A percentile compares a stretch with the other conserved stretches of the same genome.
phyloP scores from a whole-genome alignment of 2,888 invertebrate genomes.

The Aphrophora alni region DNA sequence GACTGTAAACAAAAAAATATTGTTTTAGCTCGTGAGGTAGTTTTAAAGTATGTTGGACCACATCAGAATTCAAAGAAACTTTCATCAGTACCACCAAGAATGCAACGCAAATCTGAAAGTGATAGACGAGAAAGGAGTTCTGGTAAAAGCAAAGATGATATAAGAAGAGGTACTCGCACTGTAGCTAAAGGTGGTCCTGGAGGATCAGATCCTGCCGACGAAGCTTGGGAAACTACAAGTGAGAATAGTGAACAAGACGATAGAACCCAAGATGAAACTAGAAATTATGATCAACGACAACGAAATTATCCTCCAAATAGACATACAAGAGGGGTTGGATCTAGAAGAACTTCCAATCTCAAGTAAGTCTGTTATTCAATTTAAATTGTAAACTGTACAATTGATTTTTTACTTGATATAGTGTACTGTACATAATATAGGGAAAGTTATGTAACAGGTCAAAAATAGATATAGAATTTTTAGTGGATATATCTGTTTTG shows the following conservation, averaged over 20 bases:
- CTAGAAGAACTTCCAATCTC: not conserved
- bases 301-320: not conserved
- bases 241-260: slow-evolving; percentile 60
- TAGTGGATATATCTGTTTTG: no score
- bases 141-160: not conserved
- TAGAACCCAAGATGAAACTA: not conserved
- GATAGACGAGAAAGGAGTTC: slow-evolving; percentile 43
- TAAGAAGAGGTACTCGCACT: slow-evolving; percentile 38
- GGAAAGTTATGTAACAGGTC: no score
- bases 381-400: no score
- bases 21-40: not conserved
- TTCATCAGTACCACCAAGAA: slow-evolving; percentile 26
- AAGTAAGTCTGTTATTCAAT: not conserved
- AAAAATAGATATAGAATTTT: no score
- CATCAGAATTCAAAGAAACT: not conserved
- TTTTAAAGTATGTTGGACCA: not conserved
- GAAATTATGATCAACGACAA: not conserved
- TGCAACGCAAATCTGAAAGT: slow-evolving; percentile 29
- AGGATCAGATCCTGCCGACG: slow-evolving; percentile 56
- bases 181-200: slow-evolving; percentile 37
- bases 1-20: not conserved
- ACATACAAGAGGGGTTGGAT: not conserved
- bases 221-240: slow-evolving; percentile 82
- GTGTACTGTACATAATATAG: no score
- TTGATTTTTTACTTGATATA: no score